Base-by-base conservation (phyloP, 2,888 invertebrate genomes). In the Aricia artaxerxes region DNA sequence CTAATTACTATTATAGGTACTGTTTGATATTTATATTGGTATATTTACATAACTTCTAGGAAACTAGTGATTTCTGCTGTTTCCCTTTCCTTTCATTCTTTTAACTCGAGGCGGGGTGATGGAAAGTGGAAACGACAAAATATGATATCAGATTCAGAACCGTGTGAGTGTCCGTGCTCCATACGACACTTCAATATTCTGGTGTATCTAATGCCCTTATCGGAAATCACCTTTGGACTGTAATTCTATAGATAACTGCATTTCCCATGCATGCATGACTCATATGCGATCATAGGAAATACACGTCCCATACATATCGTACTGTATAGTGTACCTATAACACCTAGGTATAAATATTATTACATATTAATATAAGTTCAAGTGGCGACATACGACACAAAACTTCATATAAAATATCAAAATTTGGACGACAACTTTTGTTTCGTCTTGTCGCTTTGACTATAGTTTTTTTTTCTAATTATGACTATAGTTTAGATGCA, bases 221-320 rank as follows among this genome's bases (percentile, higher is more conserved):
- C 91, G 82, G 82, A 84, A 87, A 87, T 84, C 86, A 90, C 88
- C 89, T 90, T 88, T 87, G 85, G 84, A 87, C 86, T 85, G 86
- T 84, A 85, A 76, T 53, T 76, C 16, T 35, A 76, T 35, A 53
- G 90, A 91, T 92, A 92, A 87, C 84, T 88, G 86, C 88, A 90
- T 91, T 57, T 75, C 75, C 75, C 53, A 76, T 76, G 76, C 76
- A 57, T 16, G 91, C 91, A 89, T 87, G 84, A 85, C 84, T 82
- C 87, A 90, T 24, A 24, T 91, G 91, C 88, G 91, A 91, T 91
- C 88, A 64, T 88, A 85, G 88, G 86, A 85, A 86, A 85, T 86
- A 61, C 24, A 24, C 24, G 61, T 24, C 61, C 61, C 24, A 61
- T 24, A 61, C 7, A 61, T 61, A 61, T 9, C 1, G 24, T 61